Conservation (phyloP, 2,113 vertebrate species). For the western clawed frog (Xenopus tropicalis) region DNA sequence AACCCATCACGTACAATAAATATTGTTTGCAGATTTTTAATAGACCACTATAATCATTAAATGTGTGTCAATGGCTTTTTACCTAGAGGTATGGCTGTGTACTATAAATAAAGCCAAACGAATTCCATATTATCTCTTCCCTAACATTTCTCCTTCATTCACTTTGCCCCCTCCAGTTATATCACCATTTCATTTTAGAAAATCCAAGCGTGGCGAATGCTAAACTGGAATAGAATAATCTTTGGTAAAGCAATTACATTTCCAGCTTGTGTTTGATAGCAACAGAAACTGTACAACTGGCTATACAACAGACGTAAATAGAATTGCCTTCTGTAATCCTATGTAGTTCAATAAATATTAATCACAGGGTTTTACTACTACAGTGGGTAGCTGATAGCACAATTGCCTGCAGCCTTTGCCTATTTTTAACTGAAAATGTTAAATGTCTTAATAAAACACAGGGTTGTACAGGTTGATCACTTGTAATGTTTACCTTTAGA, state of each 20-base stretch:
- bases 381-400: slow-evolving; percentile 8
- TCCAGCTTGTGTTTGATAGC: neutral
- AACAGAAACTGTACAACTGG: neutral
- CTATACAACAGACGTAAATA: neutral
- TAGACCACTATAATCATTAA: too few relatives aligned
- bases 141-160: too few relatives aligned
- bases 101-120: too few relatives aligned
- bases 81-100: too few relatives aligned
- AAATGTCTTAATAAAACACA: neutral
- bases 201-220: neutral
- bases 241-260: slow-evolving; percentile 1
- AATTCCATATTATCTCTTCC: too few relatives aligned
- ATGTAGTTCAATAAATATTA: slow-evolving; percentile 20
- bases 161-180: neutral
- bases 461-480: too few relatives aligned
- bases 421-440: slow-evolving; percentile 22
- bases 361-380: slow-evolving; percentile 19
- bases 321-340: neutral
- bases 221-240: slow-evolving; percentile 2
- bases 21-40: too few relatives aligned
- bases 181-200: neutral
- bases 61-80: too few relatives aligned
- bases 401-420: slow-evolving; percentile 9
- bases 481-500: too few relatives aligned
- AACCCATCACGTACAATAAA: too few relatives aligned